A percentile compares a stretch with the other conserved stretches of the same genome.
phyloP scores from a whole-genome alignment of 92 coral and sea anemone species.

The Epizoanthus stellaris region DNA sequence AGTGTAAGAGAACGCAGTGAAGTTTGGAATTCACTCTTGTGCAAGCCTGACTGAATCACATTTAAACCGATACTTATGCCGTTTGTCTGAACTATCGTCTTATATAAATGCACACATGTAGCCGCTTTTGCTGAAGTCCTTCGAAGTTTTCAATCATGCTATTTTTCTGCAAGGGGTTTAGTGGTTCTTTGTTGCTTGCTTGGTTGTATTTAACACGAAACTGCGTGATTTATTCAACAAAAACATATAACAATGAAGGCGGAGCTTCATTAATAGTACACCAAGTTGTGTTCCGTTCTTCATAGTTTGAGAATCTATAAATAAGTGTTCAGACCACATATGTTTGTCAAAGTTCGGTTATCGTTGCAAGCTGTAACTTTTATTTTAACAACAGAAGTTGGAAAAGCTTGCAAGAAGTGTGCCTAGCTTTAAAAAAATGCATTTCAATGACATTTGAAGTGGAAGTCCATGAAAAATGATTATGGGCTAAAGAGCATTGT shows the following conservation, averaged over 20 bases:
- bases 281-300: neutral
- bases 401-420: neutral
- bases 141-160: neutral
- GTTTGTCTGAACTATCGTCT: too few relatives aligned
- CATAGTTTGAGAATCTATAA: neutral
- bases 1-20: slow-evolving; percentile 1
- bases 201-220: neutral
- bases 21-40: neutral
- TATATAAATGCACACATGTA: too few relatives aligned
- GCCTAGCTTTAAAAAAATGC: neutral
- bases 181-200: neutral
- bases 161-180: neutral
- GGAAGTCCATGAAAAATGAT: neutral
- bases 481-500: slow-evolving; percentile 15
- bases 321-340: neutral
- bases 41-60: neutral
- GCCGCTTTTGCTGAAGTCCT: too few relatives aligned
- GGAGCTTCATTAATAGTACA: slow-evolving; percentile 27
- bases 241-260: slow-evolving; percentile 17
- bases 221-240: slow-evolving; percentile 36
- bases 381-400: neutral
- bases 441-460: slow-evolving; percentile 4
- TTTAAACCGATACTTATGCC: neutral
- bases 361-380: neutral
- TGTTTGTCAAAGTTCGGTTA: neutral